Base-by-base conservation (phyloP, 64 coral and sea anemone genomes). In the Stylophora pistillata region DNA sequence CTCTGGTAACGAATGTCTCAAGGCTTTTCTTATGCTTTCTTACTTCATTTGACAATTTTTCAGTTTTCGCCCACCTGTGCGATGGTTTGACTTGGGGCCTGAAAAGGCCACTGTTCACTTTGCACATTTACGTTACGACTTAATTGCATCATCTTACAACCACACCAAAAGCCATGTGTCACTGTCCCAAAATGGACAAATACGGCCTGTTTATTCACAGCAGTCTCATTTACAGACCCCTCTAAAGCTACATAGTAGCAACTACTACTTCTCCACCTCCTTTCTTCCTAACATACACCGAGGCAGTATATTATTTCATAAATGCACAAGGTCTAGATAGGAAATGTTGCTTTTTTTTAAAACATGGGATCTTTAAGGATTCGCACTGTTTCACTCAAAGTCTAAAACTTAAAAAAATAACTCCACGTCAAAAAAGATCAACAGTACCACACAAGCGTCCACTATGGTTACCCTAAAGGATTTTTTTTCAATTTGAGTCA, bases 151-250 rank as follows among this genome's bases (percentile, higher is more conserved):
- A 47, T 47, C 37, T 47, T 47, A 4, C 52, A 32, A 83, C 21
- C 12, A 25, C 21, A 76, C 73, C 52, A 76, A 4, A 12, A 11
- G 10, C 9, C 53, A 13, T 34, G 65, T 60, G 25, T 53, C 37
- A 84, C 80, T 68, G 80, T 84, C 80, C 80, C 53, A 84, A 84
- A 84, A 84, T 84, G 80, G 80, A 84, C 80, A 84, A 62, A 84
- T 34, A 69, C 3, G 80, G 80, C 61, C 80, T 84, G 60, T 84
- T 84, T 84, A 84, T 84, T 84, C 18, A 70, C 80, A 84, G 69
- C 80, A 84, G n/a, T 60, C 56, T 30, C 14, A 5, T 69, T 54
- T 68, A 53, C 80, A 84, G 80, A 84, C 62, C 78, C 62, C 58
- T 31, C 58, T 82, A 70, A 34, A 20, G 80, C 80, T 84, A 84